Percentiles rank a stretch among this genome's conserved stretches.
phyloP scores from a whole-genome alignment of 2,797 vertebrate genomes.

The Meda fulgida region DNA sequence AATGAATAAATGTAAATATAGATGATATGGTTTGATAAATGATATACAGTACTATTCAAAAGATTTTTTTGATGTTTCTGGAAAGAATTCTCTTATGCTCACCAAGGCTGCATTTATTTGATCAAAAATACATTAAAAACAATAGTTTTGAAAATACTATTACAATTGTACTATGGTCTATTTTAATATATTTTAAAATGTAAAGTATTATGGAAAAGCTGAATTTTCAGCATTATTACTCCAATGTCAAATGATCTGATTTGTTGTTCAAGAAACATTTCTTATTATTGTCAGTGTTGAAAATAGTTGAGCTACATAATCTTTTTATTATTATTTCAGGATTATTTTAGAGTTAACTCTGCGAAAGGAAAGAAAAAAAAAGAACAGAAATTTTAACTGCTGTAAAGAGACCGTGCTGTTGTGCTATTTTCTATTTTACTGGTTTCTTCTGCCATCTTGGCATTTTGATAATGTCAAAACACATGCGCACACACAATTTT shows the following conservation, averaged over 20 bases:
- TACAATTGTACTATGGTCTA: not conserved
- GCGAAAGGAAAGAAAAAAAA: conserved; percentile 7
- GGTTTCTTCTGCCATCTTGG: conserved; percentile 36
- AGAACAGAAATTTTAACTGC: not conserved
- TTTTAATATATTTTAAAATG: not conserved
- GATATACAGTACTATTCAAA: not conserved
- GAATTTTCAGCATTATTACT: not conserved
- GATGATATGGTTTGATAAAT: not conserved
- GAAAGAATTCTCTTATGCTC: not conserved
- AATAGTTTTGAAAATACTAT: not conserved
- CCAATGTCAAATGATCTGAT: not conserved
- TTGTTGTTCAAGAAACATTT: not conserved
- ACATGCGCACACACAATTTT: not conserved
- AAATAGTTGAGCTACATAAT: not conserved
- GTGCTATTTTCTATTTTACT: conserved; percentile 37
- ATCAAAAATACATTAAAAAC: not conserved
- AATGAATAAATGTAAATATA: not conserved
- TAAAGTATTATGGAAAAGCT: not conserved
- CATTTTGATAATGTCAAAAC: conserved; percentile 10
- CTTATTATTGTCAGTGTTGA: not conserved
- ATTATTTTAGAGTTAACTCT: conserved; percentile 17
- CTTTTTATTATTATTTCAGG: not conserved
- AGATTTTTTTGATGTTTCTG: not conserved
- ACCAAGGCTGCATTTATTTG: not conserved
- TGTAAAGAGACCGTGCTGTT: conserved; percentile 30